These are phyloP conservation scores for Anisognathus igniventris DNA, from an alignment of 2,797 vertebrate genomes.

Conservation along the genomic window DNA sequence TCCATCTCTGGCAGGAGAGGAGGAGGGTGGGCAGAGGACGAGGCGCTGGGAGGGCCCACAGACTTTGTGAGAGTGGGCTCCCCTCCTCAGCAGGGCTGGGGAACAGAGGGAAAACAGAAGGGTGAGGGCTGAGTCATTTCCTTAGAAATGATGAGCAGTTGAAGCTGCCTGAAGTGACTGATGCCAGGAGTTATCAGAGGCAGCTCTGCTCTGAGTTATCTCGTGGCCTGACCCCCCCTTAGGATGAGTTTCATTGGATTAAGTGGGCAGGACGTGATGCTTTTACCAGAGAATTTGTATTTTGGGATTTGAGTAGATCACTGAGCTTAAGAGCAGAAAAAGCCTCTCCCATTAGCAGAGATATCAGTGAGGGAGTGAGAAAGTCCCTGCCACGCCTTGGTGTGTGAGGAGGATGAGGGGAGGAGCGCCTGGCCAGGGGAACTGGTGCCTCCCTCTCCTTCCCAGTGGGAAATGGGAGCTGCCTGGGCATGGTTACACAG, in stretches of 20 bases:
- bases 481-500: background rate
- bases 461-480: background rate
- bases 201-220: constrained; percentile 9
- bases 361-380: background rate
- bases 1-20: background rate
- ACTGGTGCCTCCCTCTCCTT: background rate
- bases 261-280: background rate
- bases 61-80: constrained; percentile 4
- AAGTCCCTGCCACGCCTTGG: background rate
- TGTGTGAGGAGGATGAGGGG: background rate
- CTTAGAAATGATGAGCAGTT: constrained; percentile 10
- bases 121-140: constrained; percentile 59
- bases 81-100: background rate
- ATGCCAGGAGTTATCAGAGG: constrained; percentile 1
- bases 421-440: background rate
- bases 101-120: constrained; percentile 48
- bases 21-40: constrained; percentile 20
- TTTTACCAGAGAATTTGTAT: constrained; percentile 29
- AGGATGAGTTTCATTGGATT: constrained; percentile 48
- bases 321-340: constrained; percentile 23
- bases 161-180: constrained; percentile 34
- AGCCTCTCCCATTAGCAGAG: constrained; percentile 1
- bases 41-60: background rate
- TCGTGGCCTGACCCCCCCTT: constrained; percentile 30
- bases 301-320: constrained; percentile 44